These are phyloP conservation scores for Casuarius casuarius DNA, from an alignment of 2,113 vertebrate species.

Conservation along the genomic window DNA sequence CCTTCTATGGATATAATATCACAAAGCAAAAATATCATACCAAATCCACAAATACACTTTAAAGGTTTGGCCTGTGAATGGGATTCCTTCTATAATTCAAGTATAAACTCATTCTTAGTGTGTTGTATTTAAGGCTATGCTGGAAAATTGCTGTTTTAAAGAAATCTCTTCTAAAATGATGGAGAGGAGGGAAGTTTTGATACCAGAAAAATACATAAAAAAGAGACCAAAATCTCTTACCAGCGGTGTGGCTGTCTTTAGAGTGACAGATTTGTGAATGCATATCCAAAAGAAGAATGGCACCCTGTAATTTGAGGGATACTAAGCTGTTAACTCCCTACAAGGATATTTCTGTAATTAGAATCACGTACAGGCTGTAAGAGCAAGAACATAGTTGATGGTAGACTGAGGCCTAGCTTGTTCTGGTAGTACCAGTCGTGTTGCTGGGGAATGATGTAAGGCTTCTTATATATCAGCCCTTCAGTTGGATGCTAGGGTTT, in stretches of 20 bases:
- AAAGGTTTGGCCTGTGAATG: neutral
- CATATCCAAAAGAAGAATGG: neutral
- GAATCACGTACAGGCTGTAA: neutral
- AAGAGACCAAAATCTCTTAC: neutral
- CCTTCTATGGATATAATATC: neutral
- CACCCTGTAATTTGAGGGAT: neutral
- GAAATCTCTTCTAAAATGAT: neutral
- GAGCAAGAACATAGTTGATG: neutral
- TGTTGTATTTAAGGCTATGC: neutral
- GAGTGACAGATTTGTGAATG: neutral
- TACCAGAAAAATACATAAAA: neutral
- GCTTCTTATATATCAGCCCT: neutral
- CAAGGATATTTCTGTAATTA: neutral
- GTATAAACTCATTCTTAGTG: neutral
- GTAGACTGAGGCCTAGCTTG: neutral
- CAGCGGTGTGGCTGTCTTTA: neutral
- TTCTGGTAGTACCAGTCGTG: neutral
- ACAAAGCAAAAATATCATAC: neutral
- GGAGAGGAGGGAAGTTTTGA: neutral
- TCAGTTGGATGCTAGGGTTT: neutral
- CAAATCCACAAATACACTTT: neutral
- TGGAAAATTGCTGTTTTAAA: neutral
- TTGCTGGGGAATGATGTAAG: neutral
- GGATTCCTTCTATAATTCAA: neutral
- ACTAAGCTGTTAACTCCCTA: neutral